Conservation (phyloP, 2,888 invertebrate species). For the Glyphotaelius pellucidus region DNA sequence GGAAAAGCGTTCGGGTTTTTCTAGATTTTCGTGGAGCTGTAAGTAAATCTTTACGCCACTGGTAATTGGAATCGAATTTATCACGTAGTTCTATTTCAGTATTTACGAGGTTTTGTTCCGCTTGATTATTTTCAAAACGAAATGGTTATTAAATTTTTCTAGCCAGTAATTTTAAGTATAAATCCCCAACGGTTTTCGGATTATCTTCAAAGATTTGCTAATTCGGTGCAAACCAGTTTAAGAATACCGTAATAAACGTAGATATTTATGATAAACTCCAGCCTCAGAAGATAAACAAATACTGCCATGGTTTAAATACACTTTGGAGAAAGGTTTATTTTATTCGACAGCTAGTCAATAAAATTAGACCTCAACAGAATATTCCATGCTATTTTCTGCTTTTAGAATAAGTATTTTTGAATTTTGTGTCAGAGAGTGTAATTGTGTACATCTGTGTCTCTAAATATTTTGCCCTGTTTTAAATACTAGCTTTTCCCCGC, state of each 20-base stretch:
- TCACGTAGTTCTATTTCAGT: background rate
- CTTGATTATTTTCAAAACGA: background rate
- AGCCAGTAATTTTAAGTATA: background rate
- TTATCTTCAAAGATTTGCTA: background rate
- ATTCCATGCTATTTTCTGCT: background rate
- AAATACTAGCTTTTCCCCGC: too few species aligned
- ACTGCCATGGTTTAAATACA: background rate
- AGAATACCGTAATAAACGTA: background rate
- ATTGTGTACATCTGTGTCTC: background rate
- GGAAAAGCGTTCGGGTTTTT: background rate
- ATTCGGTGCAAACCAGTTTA: background rate
- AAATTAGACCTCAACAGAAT: background rate
- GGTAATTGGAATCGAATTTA: background rate
- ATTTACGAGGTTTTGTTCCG: background rate
- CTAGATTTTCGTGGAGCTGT: background rate
- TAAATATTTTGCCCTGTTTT: background rate
- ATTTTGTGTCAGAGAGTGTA: background rate
- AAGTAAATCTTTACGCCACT: background rate
- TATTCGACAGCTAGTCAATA: background rate
- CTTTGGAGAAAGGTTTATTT: background rate
- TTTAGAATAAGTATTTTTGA: background rate
- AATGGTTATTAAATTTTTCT: background rate
- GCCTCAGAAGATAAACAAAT: background rate
- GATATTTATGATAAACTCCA: background rate
- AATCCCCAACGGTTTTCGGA: background rate